Conservation (phyloP, 2,888 invertebrate genomes). For the Pyrocoelia pectoralis region DNA sequence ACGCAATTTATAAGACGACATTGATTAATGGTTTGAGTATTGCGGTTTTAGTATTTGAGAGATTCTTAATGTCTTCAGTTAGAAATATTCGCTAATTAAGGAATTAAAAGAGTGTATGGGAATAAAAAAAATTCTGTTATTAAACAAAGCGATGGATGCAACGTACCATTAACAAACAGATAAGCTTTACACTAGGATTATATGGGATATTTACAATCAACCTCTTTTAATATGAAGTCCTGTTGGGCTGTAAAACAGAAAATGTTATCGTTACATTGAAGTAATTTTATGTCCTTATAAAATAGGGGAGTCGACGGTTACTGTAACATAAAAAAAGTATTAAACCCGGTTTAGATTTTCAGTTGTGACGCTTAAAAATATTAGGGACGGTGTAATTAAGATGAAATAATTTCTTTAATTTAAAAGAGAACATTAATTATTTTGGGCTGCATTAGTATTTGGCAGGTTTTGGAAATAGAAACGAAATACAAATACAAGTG, state of each 20-base stretch:
- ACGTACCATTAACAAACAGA: too few species aligned
- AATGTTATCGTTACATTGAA: not conserved
- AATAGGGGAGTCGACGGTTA: not conserved
- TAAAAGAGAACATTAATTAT: too few species aligned
- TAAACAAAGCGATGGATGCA: not conserved
- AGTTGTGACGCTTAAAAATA: too few species aligned
- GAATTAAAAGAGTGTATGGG: not conserved
- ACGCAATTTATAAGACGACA: conserved; percentile 1
- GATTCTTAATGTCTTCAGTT: conserved; percentile 6
- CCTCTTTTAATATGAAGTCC: not conserved
- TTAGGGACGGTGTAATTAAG: too few species aligned
- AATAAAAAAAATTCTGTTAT: not conserved
- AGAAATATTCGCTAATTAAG: not conserved
- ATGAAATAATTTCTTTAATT: too few species aligned
- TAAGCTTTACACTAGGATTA: too few species aligned
- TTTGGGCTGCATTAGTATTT: too few species aligned
- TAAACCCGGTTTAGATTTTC: not conserved
- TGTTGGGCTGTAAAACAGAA: not conserved
- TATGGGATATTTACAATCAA: too few species aligned
- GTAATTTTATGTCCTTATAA: not conserved
- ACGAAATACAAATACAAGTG: too few species aligned
- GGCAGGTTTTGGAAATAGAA: too few species aligned
- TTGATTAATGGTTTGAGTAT: conserved; percentile 8
- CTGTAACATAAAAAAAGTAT: not conserved
- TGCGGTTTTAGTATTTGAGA: conserved; percentile 4